Evolutionary conservation across 1,140 invertebrate species (phyloP).

Genomic region (Neoseiulus cucumeris): DNA sequence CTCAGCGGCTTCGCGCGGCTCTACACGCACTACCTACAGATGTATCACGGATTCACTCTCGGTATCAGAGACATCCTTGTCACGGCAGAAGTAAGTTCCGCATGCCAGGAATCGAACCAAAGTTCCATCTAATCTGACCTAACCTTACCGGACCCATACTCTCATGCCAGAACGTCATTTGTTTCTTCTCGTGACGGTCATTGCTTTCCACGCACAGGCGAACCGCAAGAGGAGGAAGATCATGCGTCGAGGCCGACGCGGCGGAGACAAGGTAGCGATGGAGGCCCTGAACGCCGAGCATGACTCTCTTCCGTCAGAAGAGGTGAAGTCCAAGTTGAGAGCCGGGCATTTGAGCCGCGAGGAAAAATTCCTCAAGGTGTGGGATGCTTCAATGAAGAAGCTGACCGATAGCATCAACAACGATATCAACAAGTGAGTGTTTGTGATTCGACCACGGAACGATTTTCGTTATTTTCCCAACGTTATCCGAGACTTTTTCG

Average conservation of each 20-base stretch:
- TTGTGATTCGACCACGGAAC: no score
- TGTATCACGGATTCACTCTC: conserved; percentile 65
- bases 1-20: conserved; percentile 74
- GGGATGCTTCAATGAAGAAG: conserved; percentile 71
- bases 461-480: neutral
- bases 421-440: conserved; percentile 52
- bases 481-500: no score
- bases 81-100: conserved; percentile 29
- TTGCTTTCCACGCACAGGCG: conserved; percentile 29
- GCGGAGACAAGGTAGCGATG: conserved; percentile 42
- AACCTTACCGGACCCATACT: no score
- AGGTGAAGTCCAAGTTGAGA: conserved; percentile 44
- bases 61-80: conserved; percentile 88
- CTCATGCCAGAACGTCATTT: neutral
- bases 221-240: conserved; percentile 47
- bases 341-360: conserved; percentile 45
- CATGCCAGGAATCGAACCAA: no score
- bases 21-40: conserved; percentile 73
- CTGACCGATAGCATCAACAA: conserved; percentile 64
- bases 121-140: no score
- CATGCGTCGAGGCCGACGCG: conserved; percentile 41
- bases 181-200: neutral
- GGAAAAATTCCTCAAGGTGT: conserved; percentile 47
- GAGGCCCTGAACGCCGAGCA: conserved; percentile 46
- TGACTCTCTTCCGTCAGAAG: conserved; percentile 28